A percentile compares a stretch with the other conserved stretches of the same genome.
Conservation (phyloP, 2,797 vertebrate genomes). For the Remorina albescens region DNA sequence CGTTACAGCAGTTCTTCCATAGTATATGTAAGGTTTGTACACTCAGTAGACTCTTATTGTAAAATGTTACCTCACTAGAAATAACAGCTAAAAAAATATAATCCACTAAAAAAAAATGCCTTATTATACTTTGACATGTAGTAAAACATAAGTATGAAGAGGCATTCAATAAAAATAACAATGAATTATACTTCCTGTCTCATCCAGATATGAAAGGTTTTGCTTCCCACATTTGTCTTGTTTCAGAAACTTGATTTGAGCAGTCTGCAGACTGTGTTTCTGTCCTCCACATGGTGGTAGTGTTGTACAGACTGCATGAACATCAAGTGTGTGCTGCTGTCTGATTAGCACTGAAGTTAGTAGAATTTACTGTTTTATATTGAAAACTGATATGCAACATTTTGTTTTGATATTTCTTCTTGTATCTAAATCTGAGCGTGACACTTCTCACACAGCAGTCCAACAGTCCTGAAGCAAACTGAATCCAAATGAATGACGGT, state of each 20-base stretch:
- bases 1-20: background rate
- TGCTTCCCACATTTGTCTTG: background rate
- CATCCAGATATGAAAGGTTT: background rate
- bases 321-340: background rate
- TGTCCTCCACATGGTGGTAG: slow-evolving; percentile 59
- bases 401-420: background rate
- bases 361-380: background rate
- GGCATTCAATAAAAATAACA: background rate
- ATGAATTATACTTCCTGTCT: background rate
- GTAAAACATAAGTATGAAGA: background rate
- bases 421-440: background rate
- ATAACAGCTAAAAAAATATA: background rate
- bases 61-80: background rate
- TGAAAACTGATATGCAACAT: background rate
- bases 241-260: background rate
- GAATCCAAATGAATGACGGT: background rate
- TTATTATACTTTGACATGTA: background rate
- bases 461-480: background rate
- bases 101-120: no score
- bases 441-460: no score
- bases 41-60: background rate
- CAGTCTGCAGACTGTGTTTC: background rate
- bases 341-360: background rate
- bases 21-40: background rate
- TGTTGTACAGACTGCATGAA: slow-evolving; percentile 35